Conservation (phyloP, 2,797 vertebrate genomes). For the Micropoecilia bifurca region DNA sequence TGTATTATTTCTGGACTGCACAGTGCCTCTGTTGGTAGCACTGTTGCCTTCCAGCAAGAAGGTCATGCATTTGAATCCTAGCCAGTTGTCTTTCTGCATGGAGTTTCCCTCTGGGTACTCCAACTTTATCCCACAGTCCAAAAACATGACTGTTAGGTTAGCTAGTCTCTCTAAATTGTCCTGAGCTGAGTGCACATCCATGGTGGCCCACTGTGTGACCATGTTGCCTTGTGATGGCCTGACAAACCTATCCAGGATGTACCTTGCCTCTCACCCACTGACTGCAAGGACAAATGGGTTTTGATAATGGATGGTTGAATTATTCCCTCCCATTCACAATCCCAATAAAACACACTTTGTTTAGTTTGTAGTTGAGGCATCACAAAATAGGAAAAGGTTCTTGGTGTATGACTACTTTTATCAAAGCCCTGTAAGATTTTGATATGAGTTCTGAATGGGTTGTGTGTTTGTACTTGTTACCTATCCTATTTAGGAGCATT, state of each 20-base stretch:
- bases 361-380: not conserved
- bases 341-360: not conserved
- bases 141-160: not conserved
- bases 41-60: not conserved
- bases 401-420: not conserved
- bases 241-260: not conserved
- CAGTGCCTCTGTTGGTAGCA: not conserved
- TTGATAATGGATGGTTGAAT: not conserved
- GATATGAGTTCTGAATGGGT: slow-evolving; percentile 33
- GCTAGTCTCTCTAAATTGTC: not conserved
- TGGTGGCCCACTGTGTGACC: not conserved
- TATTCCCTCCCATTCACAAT: not conserved
- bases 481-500: slow-evolving; percentile 5
- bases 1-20: not conserved
- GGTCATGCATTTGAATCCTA: not conserved
- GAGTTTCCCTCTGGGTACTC: not conserved
- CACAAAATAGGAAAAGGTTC: not conserved
- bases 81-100: not conserved
- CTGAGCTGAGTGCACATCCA: not conserved
- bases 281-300: not conserved
- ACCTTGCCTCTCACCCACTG: not conserved
- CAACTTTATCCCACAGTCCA: not conserved
- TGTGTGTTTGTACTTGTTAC: slow-evolving; percentile 10
- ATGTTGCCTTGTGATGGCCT: not conserved
- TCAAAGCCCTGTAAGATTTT: slow-evolving; percentile 17